phyloP scores from a whole-genome alignment of 1,140 invertebrate genomes.

The Cepaea nemoralis region DNA sequence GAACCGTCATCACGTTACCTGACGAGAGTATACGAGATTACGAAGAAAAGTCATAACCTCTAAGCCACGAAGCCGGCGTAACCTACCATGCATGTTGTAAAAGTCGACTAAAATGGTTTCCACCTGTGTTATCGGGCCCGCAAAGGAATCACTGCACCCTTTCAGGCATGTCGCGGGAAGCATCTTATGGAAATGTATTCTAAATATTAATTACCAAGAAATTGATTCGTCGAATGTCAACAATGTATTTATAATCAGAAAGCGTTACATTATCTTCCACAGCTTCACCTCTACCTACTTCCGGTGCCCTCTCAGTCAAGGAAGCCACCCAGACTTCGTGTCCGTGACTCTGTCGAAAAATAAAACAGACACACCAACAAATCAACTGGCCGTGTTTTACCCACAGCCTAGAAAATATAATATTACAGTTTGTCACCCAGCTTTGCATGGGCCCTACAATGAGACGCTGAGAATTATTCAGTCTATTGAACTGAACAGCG shows the following conservation, averaged over 20 bases:
- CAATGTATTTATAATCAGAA: neutral
- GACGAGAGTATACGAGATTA: too few relatives aligned
- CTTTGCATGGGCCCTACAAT: neutral
- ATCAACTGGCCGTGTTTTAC: neutral
- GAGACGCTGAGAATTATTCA: neutral
- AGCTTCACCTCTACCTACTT: neutral
- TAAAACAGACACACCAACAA: neutral
- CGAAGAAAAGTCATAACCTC: too few relatives aligned
- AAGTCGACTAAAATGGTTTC: too few relatives aligned
- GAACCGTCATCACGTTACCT: too few relatives aligned
- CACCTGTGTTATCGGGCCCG: too few relatives aligned
- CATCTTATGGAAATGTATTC: too few relatives aligned
- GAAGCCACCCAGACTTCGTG: neutral
- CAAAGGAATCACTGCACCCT: too few relatives aligned
- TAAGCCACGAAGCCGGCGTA: too few relatives aligned
- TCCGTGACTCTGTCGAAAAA: neutral
- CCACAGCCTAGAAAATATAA: neutral
- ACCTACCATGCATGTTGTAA: too few relatives aligned
- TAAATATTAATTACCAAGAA: too few relatives aligned
- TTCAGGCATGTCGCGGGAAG: too few relatives aligned
- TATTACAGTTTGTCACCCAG: slow-evolving; percentile 12
- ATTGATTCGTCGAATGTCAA: too few relatives aligned
- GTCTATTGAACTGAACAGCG: slow-evolving; percentile 21
- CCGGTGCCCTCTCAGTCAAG: neutral
- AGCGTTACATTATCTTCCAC: neutral